phyloP scores from a whole-genome alignment of 2,797 vertebrate species.

The Salmo trutta region DNA sequence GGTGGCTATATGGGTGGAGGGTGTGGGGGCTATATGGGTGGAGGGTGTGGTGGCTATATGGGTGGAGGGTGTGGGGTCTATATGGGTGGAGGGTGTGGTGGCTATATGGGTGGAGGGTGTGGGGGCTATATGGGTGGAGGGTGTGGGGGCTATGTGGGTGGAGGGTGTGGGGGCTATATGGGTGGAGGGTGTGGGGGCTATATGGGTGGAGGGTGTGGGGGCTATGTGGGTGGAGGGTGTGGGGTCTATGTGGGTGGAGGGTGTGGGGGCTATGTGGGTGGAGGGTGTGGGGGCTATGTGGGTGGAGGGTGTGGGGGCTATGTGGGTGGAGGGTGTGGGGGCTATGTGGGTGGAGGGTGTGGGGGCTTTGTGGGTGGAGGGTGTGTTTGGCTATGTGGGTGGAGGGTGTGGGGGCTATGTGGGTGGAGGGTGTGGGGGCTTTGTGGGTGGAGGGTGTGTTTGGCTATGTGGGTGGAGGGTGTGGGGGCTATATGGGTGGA shows the following conservation, averaged over 20 bases:
- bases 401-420: too few species aligned
- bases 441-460: background rate
- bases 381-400: too few species aligned
- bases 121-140: background rate
- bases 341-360: background rate
- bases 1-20: too few species aligned
- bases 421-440: too few species aligned
- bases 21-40: too few species aligned
- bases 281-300: background rate
- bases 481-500: too few species aligned
- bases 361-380: too few species aligned
- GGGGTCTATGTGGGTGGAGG: background rate
- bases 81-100: too few species aligned
- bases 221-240: too few species aligned
- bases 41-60: background rate
- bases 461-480: too few species aligned
- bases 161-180: background rate
- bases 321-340: conserved; percentile 3
- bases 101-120: too few species aligned
- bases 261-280: background rate
- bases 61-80: background rate
- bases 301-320: background rate
- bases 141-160: background rate
- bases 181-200: background rate
- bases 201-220: background rate